A percentile compares a stretch with the other conserved stretches of the same genome.
Conservation (phyloP, 2,888 invertebrate species). For the Brachycybe producta region DNA sequence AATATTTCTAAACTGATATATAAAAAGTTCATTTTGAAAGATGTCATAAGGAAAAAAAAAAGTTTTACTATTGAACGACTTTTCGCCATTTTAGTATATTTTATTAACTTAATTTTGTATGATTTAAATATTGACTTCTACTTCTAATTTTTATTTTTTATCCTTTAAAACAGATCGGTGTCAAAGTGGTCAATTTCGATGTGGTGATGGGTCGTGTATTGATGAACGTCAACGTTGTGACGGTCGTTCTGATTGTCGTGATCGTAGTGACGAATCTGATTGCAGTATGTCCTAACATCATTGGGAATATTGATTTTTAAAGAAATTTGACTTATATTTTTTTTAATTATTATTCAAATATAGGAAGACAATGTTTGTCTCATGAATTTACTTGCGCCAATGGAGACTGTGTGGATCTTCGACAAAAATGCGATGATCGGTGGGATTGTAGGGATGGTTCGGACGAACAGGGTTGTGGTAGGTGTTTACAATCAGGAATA, state of each 20-base stretch:
- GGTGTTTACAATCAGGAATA: not conserved
- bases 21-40: no score
- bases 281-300: conserved; percentile 36
- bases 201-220: conserved; percentile 29
- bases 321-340: no score
- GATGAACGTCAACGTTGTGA: conserved; percentile 23
- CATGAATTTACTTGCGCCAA: conserved; percentile 30
- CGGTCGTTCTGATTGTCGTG: conserved; percentile 25
- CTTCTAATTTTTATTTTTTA: not conserved
- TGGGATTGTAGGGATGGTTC: conserved; percentile 23
- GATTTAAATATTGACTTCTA: no score
- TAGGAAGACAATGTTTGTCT: conserved; percentile 4
- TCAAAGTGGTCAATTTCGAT: conserved; percentile 29
- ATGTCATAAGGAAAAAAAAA: no score
- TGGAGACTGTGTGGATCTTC: conserved; percentile 32
- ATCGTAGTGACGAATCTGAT: conserved; percentile 45
- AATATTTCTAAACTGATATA: no score
- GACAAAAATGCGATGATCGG: conserved; percentile 41
- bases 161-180: not conserved
- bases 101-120: no score
- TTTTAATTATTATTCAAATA: no score
- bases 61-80: no score
- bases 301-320: not conserved
- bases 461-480: conserved; percentile 23
- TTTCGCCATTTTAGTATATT: no score